Evolutionary conservation across 1,140 invertebrate species (phyloP).

Genomic region (Pentalonia nigronervosa): DNA sequence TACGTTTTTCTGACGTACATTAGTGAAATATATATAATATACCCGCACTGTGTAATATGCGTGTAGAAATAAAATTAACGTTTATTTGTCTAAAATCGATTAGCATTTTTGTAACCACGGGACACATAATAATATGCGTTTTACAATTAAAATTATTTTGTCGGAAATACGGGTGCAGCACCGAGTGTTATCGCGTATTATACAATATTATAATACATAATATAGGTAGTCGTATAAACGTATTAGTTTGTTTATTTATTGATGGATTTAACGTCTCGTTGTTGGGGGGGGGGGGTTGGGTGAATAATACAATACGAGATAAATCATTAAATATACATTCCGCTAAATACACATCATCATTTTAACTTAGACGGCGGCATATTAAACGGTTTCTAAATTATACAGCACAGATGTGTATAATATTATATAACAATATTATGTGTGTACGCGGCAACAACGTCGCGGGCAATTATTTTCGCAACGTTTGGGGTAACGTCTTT

Average conservation of each 20-base stretch:
- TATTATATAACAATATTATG: not conserved
- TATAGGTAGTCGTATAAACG: not conserved
- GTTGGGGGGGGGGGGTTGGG: too few species aligned
- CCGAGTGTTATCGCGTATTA: not conserved
- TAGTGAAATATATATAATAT: too few species aligned
- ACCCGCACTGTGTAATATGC: too few species aligned
- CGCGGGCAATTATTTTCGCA: not conserved
- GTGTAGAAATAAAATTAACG: not conserved
- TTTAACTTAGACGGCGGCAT: not conserved
- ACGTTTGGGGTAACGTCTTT: not conserved
- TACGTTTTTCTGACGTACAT: not conserved
- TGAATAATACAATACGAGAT: not conserved
- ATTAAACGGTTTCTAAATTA: not conserved
- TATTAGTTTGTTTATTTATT: not conserved
- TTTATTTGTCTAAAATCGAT: not conserved
- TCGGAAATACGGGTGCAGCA: not conserved
- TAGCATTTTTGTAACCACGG: not conserved
- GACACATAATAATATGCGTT: not conserved
- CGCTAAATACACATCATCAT: not conserved
- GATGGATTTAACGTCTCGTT: not conserved
- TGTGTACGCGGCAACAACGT: not conserved
- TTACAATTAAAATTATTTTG: not conserved
- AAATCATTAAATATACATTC: not conserved
- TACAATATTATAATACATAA: not conserved
- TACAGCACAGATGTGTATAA: not conserved